Percentiles rank a stretch among this genome's conserved stretches.
phyloP scores from a whole-genome alignment of 1,140 invertebrate genomes.

The Eubasilissa regina region DNA sequence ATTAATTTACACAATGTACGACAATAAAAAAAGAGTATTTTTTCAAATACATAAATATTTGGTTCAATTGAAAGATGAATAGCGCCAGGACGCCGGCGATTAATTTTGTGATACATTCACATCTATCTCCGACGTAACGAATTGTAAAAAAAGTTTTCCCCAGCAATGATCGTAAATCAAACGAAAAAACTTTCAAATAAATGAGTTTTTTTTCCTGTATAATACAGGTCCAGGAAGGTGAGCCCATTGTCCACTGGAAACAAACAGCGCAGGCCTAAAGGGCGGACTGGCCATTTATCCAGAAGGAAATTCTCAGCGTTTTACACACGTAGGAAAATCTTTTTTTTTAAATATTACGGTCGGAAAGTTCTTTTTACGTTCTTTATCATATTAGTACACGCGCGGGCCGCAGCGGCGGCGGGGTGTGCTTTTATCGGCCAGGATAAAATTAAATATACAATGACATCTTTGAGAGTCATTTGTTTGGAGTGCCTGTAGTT shows the following conservation, averaged over 20 bases:
- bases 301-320: conserved; percentile 30
- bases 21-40: too few species aligned
- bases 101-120: conserved; percentile 35
- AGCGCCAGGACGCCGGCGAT: neutral
- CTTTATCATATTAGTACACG: conserved; percentile 16
- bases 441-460: neutral
- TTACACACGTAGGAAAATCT: conserved; percentile 21
- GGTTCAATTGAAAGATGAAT: too few species aligned
- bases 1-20: too few species aligned
- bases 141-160: conserved; percentile 21
- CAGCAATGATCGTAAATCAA: conserved; percentile 39
- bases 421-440: neutral
- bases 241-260: conserved; percentile 35
- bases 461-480: too few species aligned
- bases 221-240: conserved; percentile 18
- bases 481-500: too few species aligned
- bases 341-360: conserved; percentile 37
- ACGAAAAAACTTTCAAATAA: conserved; percentile 38
- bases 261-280: conserved; percentile 18
- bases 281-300: conserved; percentile 27
- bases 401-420: too few species aligned
- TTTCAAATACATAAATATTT: too few species aligned
- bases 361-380: conserved; percentile 26
- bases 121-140: conserved; percentile 20
- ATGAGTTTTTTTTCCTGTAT: conserved; percentile 32